Base-by-base conservation (phyloP, 2,888 invertebrate genomes). In the Cosmopolites sordidus region DNA sequence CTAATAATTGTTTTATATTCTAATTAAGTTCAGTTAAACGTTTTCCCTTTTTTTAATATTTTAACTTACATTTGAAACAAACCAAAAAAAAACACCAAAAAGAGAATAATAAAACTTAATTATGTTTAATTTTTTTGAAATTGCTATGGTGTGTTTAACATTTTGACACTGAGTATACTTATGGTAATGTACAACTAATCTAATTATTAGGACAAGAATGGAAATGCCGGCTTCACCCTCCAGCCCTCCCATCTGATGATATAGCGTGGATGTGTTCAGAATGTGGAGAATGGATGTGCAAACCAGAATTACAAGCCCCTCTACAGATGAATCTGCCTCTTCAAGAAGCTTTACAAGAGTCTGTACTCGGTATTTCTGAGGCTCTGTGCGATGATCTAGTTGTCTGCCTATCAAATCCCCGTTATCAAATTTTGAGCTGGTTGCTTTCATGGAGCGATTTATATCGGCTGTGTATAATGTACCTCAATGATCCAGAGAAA, bases 351-450 rank as follows among this genome's bases (percentile, higher is more conserved):
- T 64, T 76, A 40, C 70, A 71, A 48, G 82, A 81, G 9, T 83
- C 84, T 62, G 78, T 79, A 12, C 69, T 86, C n/a, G 86, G 84
- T 0, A 76, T 87, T 14, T 79, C 79, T 30, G 74, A 80, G 0
- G 83, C 83, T 55, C 68, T 86, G 27, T 83, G 84, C 65, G 84
- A 86, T 68, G 88, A 88, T 69, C 74, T 89, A 14, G 81, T 83
- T 1, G 84, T 85, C 4, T 78, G 88, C 51, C 72, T 88, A 12
- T 83, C 84, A 43, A 83, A 85, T 62, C 86, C 85, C 0, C 75
- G 89, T 43, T 81, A 86, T 60, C 86, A 87, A 65, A 80, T 83
- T 40, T 76, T 89, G 1, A 84, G 81, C 4, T 89, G 88, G 88
- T 79, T 82, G 48, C 75, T 84, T 9, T 76, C 78, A 29, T 83